A percentile compares a stretch with the other conserved stretches of the same genome.
Conservation (phyloP, 2,888 invertebrate genomes). For the Vannuccia rotundouncinata region DNA sequence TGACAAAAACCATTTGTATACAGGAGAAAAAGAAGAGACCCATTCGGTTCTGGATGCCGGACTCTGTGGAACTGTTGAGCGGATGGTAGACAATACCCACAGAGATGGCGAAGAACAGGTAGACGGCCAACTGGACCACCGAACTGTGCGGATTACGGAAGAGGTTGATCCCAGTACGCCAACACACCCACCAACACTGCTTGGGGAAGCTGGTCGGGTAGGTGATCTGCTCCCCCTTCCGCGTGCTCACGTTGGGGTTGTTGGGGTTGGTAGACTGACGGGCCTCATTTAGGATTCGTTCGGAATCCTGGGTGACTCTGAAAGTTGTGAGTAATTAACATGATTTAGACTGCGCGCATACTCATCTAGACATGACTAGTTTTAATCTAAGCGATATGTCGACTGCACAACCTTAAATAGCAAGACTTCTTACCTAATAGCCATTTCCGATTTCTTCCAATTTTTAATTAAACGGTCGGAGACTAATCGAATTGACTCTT, state of each 20-base stretch:
- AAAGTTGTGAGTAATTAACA: too few relatives aligned
- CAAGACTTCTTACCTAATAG: too few relatives aligned
- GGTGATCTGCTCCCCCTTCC: neutral
- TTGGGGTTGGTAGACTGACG: neutral
- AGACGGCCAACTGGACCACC: slow-evolving; percentile 47
- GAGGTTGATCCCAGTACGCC: slow-evolving; percentile 49
- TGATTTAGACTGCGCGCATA: too few relatives aligned
- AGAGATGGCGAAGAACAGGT: slow-evolving; percentile 48
- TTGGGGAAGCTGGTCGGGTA: slow-evolving; percentile 25
- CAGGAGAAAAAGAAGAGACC: slow-evolving; percentile 56
- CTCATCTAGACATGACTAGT: too few relatives aligned
- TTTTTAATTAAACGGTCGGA: too few relatives aligned
- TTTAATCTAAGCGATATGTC: too few relatives aligned
- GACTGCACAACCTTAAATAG: too few relatives aligned
- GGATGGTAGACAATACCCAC: slow-evolving; percentile 55
- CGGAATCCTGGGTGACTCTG: neutral
- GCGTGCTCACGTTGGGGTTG: neutral
- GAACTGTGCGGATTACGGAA: slow-evolving; percentile 52
- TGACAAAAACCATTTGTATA: slow-evolving; percentile 56
- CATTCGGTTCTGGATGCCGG: slow-evolving; percentile 56
- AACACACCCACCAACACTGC: slow-evolving; percentile 43
- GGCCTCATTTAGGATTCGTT: neutral
- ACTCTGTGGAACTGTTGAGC: slow-evolving; percentile 45
- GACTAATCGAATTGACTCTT: too few relatives aligned
- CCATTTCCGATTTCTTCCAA: too few relatives aligned